phyloP scores from a whole-genome alignment of 2,797 vertebrate genomes.

The Poeciliopsis presidionis region DNA sequence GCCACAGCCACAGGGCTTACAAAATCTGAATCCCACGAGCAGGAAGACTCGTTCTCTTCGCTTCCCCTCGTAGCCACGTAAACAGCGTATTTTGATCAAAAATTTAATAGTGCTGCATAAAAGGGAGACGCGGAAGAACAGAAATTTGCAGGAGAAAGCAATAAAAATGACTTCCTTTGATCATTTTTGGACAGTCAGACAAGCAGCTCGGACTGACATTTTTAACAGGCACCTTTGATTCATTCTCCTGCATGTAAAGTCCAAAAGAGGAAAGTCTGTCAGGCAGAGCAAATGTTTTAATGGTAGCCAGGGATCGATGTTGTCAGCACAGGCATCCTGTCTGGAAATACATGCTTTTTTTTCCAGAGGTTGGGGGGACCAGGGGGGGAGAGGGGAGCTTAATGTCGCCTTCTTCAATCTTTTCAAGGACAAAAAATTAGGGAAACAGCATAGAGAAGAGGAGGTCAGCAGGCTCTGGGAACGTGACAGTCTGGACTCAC shows the following conservation, averaged over 20 bases:
- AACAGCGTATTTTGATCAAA: slow-evolving; percentile 60
- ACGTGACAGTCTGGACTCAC: slow-evolving; percentile 48
- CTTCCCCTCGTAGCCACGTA: slow-evolving; percentile 55
- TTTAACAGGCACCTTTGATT: slow-evolving; percentile 78
- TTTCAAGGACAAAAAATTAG: slow-evolving; percentile 45
- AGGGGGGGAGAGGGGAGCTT: slow-evolving; percentile 3
- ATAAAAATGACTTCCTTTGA: slow-evolving; percentile 2
- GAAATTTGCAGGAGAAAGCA: slow-evolving; percentile 21
- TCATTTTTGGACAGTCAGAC: slow-evolving; percentile 25
- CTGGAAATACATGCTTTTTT: slow-evolving; percentile 77
- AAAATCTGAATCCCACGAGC: slow-evolving; percentile 62
- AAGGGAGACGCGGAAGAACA: slow-evolving; percentile 15
- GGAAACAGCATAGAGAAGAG: not conserved
- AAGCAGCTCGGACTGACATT: slow-evolving; percentile 65
- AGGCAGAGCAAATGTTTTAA: slow-evolving; percentile 85
- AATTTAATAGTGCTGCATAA: slow-evolving; percentile 47
- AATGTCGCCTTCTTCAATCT: slow-evolving; percentile 69
- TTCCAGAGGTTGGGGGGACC: not conserved
- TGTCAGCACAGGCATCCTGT: slow-evolving; percentile 81
- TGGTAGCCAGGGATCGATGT: slow-evolving; percentile 82
- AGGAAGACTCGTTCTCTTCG: slow-evolving; percentile 61
- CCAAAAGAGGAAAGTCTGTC: slow-evolving; percentile 79
- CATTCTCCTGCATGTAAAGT: slow-evolving; percentile 69
- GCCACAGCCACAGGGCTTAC: slow-evolving; percentile 41
- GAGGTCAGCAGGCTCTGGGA: slow-evolving; percentile 41